Conservation (phyloP, 2,888 invertebrate genomes). For the Taenaris catops region DNA sequence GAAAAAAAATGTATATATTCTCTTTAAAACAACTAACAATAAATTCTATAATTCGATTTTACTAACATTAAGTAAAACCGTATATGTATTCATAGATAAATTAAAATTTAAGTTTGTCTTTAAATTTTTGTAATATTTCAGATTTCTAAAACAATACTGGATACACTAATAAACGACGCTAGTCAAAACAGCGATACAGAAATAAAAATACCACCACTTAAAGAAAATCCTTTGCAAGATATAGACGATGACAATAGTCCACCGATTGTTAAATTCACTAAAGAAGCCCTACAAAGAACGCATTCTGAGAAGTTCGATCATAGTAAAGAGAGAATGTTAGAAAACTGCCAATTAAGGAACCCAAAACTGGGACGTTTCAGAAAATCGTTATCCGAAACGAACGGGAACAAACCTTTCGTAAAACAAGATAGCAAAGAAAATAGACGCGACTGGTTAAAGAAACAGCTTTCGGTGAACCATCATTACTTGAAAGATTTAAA, state of each 20-base stretch:
- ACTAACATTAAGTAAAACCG: no score
- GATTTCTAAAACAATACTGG: constrained; percentile 83
- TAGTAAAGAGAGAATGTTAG: constrained; percentile 33
- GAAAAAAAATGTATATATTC: no score
- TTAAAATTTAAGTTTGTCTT: neutral
- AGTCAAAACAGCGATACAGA: constrained; percentile 41
- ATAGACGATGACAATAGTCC: constrained; percentile 35
- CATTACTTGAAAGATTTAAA: constrained; percentile 86
- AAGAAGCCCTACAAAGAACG: constrained; percentile 44
- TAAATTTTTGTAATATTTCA: no score
- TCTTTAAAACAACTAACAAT: no score
- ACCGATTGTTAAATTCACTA: constrained; percentile 42
- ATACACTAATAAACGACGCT: constrained; percentile 63
- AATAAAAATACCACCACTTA: constrained; percentile 43
- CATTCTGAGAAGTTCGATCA: constrained; percentile 50
- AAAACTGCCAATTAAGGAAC: constrained; percentile 45
- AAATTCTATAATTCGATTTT: no score
- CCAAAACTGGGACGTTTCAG: constrained; percentile 37
- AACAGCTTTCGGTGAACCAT: constrained; percentile 77
- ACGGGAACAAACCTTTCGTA: constrained; percentile 49
- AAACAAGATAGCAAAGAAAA: constrained; percentile 66
- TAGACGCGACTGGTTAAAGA: constrained; percentile 66
- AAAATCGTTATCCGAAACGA: constrained; percentile 47
- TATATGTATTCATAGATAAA: no score
- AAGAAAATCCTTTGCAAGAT: constrained; percentile 11